A percentile compares a stretch with the other conserved stretches of the same genome.
Conservation (phyloP, 2,888 invertebrate species). For the Panopea generosa region DNA sequence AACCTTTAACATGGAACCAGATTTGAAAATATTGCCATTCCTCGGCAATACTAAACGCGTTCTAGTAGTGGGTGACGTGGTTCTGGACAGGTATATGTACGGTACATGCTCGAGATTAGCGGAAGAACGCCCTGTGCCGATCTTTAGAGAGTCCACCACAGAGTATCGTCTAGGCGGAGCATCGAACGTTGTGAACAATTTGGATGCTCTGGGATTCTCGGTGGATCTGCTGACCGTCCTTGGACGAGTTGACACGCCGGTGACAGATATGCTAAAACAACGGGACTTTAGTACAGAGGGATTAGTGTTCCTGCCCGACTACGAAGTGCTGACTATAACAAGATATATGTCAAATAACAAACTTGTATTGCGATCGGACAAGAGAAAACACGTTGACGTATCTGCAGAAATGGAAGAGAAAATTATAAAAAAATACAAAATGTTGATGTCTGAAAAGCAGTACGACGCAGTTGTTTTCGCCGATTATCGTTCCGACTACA, state of each 20-base stretch:
- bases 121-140: conserved; percentile 27
- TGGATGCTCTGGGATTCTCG: conserved; percentile 15
- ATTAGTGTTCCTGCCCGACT: conserved; percentile 5
- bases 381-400: conserved; percentile 5
- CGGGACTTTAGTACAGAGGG: not conserved
- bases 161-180: conserved; percentile 27
- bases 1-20: not conserved
- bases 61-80: conserved; percentile 28
- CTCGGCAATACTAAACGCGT: conserved; percentile 9
- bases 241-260: conserved; percentile 10
- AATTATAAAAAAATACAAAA: not conserved
- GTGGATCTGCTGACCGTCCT: conserved; percentile 31
- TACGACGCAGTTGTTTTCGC: conserved; percentile 21
- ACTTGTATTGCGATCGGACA: not conserved
- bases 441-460: not conserved
- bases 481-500: conserved; percentile 43
- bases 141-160: conserved; percentile 8
- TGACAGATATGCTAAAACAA: conserved; percentile 4
- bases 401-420: not conserved
- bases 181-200: conserved; percentile 24
- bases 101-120: conserved; percentile 28
- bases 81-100: conserved; percentile 24
- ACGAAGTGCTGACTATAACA: conserved; percentile 11
- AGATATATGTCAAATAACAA: conserved; percentile 18
- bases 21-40: conserved; percentile 1